phyloP scores from a whole-genome alignment of 2,888 invertebrate species.

The Ophraella communa region DNA sequence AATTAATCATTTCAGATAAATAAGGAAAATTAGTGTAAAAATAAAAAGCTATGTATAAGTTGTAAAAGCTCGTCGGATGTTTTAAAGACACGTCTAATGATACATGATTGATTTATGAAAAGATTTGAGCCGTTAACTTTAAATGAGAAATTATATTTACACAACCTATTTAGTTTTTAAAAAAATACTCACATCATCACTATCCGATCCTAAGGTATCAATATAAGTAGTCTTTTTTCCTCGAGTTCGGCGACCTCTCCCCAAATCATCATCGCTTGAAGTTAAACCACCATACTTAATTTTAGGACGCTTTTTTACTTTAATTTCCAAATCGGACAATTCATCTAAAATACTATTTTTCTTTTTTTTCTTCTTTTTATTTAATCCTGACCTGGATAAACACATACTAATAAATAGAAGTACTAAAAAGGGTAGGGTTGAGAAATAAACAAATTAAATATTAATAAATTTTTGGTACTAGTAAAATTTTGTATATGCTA shows the following conservation, averaged over 20 bases:
- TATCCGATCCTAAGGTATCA: slow-evolving; percentile 77
- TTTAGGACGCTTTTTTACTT: slow-evolving; percentile 58
- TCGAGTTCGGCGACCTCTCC: slow-evolving; percentile 69
- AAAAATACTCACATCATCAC: slow-evolving; percentile 68
- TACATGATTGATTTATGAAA: no score
- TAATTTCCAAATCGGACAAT: slow-evolving; percentile 31
- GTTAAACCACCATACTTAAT: slow-evolving; percentile 67
- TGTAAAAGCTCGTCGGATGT: no score
- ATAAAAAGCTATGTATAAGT: no score
- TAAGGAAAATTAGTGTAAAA: no score
- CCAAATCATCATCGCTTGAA: slow-evolving; percentile 61
- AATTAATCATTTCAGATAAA: no score
- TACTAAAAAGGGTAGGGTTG: no score
- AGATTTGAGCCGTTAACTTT: no score
- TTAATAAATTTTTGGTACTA: no score
- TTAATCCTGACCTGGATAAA: slow-evolving; percentile 46
- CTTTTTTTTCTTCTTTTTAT: slow-evolving; percentile 56
- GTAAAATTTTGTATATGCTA: no score
- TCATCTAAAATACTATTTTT: slow-evolving; percentile 38
- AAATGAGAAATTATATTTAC: no score
- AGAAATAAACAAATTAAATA: no score
- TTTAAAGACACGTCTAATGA: no score
- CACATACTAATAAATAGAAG: slow-evolving; percentile 39
- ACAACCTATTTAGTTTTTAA: neutral
- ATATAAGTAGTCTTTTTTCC: slow-evolving; percentile 79